Conservation (phyloP, 1,140 invertebrate species). For the Leptopilina clavipes region DNA sequence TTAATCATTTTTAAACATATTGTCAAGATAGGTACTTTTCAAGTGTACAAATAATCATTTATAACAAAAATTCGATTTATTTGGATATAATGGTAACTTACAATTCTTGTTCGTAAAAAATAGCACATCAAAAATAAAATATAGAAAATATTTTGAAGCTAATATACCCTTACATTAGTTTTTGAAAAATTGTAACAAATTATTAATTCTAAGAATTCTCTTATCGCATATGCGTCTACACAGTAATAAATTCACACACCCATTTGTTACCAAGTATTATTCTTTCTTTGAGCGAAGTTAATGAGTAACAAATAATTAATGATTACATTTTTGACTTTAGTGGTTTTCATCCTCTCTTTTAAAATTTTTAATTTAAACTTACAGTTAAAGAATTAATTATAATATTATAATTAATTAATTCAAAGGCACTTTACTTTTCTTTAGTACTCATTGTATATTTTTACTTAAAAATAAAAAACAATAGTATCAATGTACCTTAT, state of each 20-base stretch:
- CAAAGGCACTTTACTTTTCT: no score
- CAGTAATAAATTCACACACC: not conserved
- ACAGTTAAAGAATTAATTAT: no score
- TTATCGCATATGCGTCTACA: not conserved
- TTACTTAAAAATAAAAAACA: no score
- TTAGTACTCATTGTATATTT: no score
- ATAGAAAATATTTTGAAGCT: not conserved
- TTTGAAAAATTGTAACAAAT: not conserved
- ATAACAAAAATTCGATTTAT: slow-evolving; percentile 13
- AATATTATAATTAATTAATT: no score
- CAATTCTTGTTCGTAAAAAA: slow-evolving; percentile 24
- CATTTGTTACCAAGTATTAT: not conserved
- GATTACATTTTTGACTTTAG: not conserved
- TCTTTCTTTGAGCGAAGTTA: slow-evolving; percentile 9
- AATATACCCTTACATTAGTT: not conserved
- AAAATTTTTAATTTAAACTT: no score
- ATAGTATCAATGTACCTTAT: no score
- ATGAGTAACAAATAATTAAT: not conserved
- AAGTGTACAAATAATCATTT: no score
- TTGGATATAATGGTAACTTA: slow-evolving; percentile 25
- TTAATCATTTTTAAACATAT: no score
- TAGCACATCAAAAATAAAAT: slow-evolving; percentile 18
- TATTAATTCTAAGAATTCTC: not conserved
- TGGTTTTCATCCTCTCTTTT: no score
- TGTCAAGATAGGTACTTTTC: no score